Conservation (phyloP, 2,888 invertebrate species). For the Diplolepis rosae region DNA sequence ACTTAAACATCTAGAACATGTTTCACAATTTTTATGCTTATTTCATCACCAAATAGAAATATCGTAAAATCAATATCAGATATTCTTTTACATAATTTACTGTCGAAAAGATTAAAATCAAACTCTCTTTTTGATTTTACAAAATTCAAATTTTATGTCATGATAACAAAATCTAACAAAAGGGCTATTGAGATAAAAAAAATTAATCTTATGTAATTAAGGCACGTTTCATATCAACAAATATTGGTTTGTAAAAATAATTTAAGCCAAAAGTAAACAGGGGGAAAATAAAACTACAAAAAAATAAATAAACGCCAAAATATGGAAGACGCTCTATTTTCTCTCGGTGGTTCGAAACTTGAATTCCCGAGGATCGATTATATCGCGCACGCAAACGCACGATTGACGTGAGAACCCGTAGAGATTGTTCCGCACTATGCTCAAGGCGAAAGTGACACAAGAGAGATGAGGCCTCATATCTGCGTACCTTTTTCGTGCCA, state of each 20-base stretch:
- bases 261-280: conserved; percentile 33
- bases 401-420: conserved; percentile 59
- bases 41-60: too few relatives aligned
- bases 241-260: background rate
- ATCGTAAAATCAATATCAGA: too few relatives aligned
- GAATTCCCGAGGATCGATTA: conserved; percentile 49
- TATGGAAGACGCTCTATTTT: conserved; percentile 7
- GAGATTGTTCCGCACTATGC: conserved; percentile 62
- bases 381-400: conserved; percentile 49
- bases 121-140: too few relatives aligned
- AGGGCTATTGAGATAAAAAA: too few relatives aligned
- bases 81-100: too few relatives aligned
- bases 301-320: conserved; percentile 1
- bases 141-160: too few relatives aligned
- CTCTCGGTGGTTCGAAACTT: conserved; percentile 7
- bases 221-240: too few relatives aligned
- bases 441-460: conserved; percentile 66
- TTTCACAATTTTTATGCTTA: too few relatives aligned
- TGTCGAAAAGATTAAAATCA: too few relatives aligned
- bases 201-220: too few relatives aligned
- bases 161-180: too few relatives aligned
- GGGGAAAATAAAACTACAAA: conserved; percentile 20
- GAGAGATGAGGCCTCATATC: background rate
- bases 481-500: background rate
- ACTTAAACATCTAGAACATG: too few relatives aligned